Base-by-base conservation (phyloP, 23 tunicate genomes). In the Clavelina lepadiformis region DNA sequence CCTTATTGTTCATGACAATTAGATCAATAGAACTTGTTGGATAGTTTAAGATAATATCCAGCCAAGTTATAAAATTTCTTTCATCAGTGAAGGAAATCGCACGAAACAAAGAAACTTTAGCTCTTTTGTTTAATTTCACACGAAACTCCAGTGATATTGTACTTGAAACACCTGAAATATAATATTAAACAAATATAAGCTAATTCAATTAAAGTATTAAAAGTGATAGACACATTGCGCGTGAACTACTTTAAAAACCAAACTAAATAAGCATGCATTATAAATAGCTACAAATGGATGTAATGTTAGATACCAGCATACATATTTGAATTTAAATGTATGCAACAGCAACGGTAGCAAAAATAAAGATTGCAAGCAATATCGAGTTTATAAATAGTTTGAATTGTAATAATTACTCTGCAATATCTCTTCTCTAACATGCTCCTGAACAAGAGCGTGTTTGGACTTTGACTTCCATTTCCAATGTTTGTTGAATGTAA, bases 401-500 rank as follows among this genome's bases (percentile, higher is more conserved):
- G n/a, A n/a, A n/a, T n/a, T n/a, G n/a, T n/a, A n/a, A 13, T 15
- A 35, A 6, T 35, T 46, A 66, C 72, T 20, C 28, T 46, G 28
- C 3, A 45, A 3, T 26, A 66, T 33, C 47, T 66, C 37, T 6
- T 8, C 24, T 25, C 24, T 46, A 3, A 46, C 22, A 18, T 66
- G 23, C 7, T 66, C 72, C 5, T 26, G 8, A 24, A 46, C 36
- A 45, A 5, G 13, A 4, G 47, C 19, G 5, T 44, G 3, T 26
- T 44, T 57, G 15, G 72, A 66, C 29, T 46, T 66, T 46, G 72
- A 24, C 47, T 66, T 66, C 72, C 72, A 66, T 46, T 26, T 46
- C 72, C 72, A 66, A 21, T 5, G 18, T 26, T 33, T 28, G 18
- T 46, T 37, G 47, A 27, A 13, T 13, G 35, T 66, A 18, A 66